These are phyloP conservation scores for Epizoanthus rinbou DNA, from an alignment of 92 coral and sea anemone genomes.

Conservation along the genomic window DNA sequence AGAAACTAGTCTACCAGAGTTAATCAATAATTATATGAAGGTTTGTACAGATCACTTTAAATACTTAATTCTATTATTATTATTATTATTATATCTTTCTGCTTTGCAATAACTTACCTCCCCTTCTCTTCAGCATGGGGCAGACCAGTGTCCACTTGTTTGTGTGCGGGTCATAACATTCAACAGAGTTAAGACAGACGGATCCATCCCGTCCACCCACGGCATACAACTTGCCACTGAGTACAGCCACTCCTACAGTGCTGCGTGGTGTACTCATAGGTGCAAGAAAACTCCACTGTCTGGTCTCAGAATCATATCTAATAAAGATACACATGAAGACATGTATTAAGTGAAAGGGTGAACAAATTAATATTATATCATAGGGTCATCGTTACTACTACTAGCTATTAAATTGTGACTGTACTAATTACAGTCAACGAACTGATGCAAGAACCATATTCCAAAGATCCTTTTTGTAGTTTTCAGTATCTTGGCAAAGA, in stretches of 20 bases:
- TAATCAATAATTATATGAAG: too few relatives aligned
- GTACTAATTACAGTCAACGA: too few relatives aligned
- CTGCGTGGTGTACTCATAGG: conserved; percentile 98
- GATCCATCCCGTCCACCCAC: conserved; percentile 99
- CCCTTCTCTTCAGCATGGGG: conserved; percentile 95
- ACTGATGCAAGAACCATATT: too few relatives aligned
- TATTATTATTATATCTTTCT: too few relatives aligned
- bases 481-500: too few relatives aligned
- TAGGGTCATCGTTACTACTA: too few relatives aligned
- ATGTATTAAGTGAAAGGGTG: not conserved
- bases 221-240: conserved; percentile 94
- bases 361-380: not conserved
- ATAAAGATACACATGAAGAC: not conserved
- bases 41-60: too few relatives aligned
- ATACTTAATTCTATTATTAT: too few relatives aligned
- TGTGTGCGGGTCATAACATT: conserved; percentile 94
- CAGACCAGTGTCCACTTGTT: conserved; percentile 94
- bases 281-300: conserved; percentile 97
- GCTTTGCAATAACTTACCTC: conserved; percentile 64
- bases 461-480: too few relatives aligned
- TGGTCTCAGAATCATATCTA: conserved; percentile 92
- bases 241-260: conserved; percentile 97
- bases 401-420: too few relatives aligned
- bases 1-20: too few relatives aligned
- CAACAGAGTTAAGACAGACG: conserved; percentile 94